Percentiles rank a stretch among this genome's conserved stretches.
phyloP scores from a whole-genome alignment of 2,888 invertebrate species.

The Mesopsocus fuscifrons region DNA sequence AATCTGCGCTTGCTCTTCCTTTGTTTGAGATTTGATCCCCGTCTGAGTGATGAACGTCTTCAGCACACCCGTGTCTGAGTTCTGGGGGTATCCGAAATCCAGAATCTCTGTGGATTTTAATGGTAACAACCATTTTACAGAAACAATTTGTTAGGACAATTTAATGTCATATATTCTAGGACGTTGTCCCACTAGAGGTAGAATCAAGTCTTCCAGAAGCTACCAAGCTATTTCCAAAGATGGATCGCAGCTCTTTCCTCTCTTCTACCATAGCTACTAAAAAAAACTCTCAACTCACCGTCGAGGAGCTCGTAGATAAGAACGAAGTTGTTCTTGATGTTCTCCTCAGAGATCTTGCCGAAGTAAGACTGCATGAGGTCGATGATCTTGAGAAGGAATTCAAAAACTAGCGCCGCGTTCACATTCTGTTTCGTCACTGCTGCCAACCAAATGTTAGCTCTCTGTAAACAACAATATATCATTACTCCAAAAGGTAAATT shows the following conservation, averaged over 20 bases:
- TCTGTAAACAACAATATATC: conserved; percentile 36
- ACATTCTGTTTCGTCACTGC: conserved; percentile 99
- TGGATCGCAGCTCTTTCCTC: too few relatives aligned
- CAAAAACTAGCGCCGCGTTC: conserved; percentile 99
- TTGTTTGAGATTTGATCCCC: conserved; percentile 95
- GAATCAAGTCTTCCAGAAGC: too few relatives aligned
- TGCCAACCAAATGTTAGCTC: conserved; percentile 98
- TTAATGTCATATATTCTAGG: too few relatives aligned
- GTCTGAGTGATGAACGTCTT: conserved; percentile 99
- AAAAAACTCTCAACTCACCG: conserved; percentile 55
- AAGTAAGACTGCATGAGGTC: conserved; percentile 99
- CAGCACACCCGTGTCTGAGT: conserved; percentile 95
- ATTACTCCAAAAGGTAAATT: conserved; percentile 10
- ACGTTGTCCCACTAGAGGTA: too few relatives aligned
- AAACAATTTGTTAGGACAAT: background rate
- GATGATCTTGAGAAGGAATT: conserved; percentile 93
- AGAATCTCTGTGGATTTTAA: conserved; percentile 81
- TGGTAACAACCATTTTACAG: conserved; percentile 14
- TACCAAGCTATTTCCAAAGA: too few relatives aligned
- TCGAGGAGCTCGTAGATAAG: conserved; percentile 97
- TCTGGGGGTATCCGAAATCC: conserved; percentile 99
- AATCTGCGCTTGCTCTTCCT: conserved; percentile 98
- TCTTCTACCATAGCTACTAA: too few relatives aligned
- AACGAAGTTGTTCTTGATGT: conserved; percentile 99
- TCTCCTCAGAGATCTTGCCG: conserved; percentile 98